phyloP scores from a whole-genome alignment of 1,140 invertebrate genomes.

The Dendrolimus punctatus region DNA sequence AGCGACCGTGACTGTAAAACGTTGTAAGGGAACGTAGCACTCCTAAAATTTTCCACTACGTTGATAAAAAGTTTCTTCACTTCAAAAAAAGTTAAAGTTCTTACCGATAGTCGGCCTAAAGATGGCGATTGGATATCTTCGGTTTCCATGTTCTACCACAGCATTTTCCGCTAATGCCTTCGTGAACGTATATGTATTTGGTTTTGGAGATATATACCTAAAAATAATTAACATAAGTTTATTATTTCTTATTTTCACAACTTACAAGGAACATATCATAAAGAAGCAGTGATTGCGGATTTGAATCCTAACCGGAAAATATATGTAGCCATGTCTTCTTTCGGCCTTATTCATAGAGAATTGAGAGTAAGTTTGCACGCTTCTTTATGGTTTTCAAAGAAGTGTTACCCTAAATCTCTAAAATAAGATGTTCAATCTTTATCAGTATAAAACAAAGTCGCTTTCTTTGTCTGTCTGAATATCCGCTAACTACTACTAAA shows the following conservation, averaged over 20 bases:
- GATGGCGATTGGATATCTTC: slow-evolving; percentile 79
- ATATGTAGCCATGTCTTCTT: too few species aligned
- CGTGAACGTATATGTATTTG: slow-evolving; percentile 83
- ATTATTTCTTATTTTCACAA: neutral
- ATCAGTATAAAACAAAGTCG: too few species aligned
- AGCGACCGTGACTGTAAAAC: too few species aligned
- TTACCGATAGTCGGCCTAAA: slow-evolving; percentile 85
- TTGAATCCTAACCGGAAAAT: neutral
- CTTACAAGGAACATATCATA: neutral
- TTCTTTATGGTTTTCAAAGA: too few species aligned
- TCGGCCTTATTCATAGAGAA: too few species aligned
- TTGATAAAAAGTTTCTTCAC: neutral
- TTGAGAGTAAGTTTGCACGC: too few species aligned
- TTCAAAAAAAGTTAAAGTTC: slow-evolving; percentile 6
- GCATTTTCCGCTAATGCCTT: slow-evolving; percentile 80
- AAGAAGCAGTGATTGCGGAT: slow-evolving; percentile 1
- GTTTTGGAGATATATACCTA: slow-evolving; percentile 78
- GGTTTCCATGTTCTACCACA: slow-evolving; percentile 61
- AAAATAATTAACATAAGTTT: slow-evolving; percentile 9
- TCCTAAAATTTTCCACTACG: too few species aligned
- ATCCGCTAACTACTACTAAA: too few species aligned
- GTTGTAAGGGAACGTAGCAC: too few species aligned
- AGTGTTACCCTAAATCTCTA: too few species aligned
- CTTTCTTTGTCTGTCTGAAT: too few species aligned
- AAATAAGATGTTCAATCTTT: too few species aligned